Base-by-base conservation (phyloP, 1,140 invertebrate species). In the Papilio glaucus region DNA sequence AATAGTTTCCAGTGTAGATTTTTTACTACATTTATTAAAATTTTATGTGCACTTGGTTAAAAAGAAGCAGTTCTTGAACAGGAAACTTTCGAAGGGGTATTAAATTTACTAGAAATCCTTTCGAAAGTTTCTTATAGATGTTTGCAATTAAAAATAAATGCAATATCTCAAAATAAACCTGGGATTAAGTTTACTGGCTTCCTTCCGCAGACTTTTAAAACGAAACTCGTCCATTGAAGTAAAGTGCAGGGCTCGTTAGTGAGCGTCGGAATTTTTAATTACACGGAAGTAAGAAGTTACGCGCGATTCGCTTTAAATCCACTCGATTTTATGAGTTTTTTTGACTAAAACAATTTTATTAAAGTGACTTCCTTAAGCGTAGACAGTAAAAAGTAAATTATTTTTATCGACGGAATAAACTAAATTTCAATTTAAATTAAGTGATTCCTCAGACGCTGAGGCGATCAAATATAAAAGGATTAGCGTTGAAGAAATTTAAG, bases 261-360 rank as follows among this genome's bases (percentile, higher is more conserved):
- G 74, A 61, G 76, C 77, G 81, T 68, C 80, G 84, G 82, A 73
- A 83, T 81, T 87, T 83, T 86, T 88, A 89, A 89, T 89, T 86
- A 86, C 80, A 82, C 84, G 82, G 84, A 88, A 88, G 80, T 69
- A 75, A 80, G 85, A 81, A 79, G 75, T 69, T 49, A 69, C 67
- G 77, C 72, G 79, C 80, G 76, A 70, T 75, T 77, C 78, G 75
- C 63, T 78, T 80, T 78, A 81, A 82, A 79, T 83, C 69, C 68
- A 75, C 71, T 70, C 45, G 42, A 57, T 69, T 69, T 69, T 69
- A 69, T 69, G 67, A 49, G 42, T 68, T 69, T 69, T 69, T 24
- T 26, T 15, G 24, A 37, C 21, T 57, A 37, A 69, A 69, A 69
- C 18, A 67, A 67, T 65, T 38, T 41, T 37, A 39, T 63, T 21